Evolutionary conservation across 2,888 invertebrate species (phyloP), one percentile per base, ranked within the genome.

Genomic region (Busseola fusca): DNA sequence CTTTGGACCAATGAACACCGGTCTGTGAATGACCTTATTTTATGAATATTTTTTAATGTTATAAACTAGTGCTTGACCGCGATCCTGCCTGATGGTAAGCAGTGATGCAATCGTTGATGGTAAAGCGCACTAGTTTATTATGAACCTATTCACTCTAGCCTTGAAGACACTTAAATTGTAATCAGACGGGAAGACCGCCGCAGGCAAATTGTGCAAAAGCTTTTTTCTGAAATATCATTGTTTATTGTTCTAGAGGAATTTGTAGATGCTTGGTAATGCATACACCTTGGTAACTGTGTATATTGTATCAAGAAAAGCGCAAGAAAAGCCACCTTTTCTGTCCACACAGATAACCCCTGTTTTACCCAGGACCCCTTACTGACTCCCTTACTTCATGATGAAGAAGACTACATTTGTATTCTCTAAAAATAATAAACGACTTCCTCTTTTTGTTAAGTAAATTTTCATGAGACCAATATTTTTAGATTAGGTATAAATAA

Each of bases 1-100:
- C 84, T 86, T 84, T 82, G 30, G 27, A 67, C 74, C 73, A 75
- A 76, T 76, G 57, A 73, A 57, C 65, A 80, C 76, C 56, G 54
- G 76, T 67, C 67, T 64, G 40, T 18, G 12, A 57, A 69, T 71
- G 64, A 73, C 69, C n/a, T n/a, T n/a, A n/a, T n/a, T n/a, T n/a
- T n/a, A n/a, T n/a, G n/a, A n/a, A n/a, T n/a, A n/a, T n/a, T n/a
- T n/a, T n/a, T n/a, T n/a, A n/a, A n/a, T n/a, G n/a, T n/a, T n/a
- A n/a, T n/a, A n/a, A n/a, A n/a, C n/a, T n/a, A n/a, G n/a, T n/a
- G n/a, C n/a, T n/a, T n/a, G n/a, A n/a, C n/a, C n/a, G n/a, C n/a
- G n/a, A n/a, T n/a, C n/a, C n/a, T n/a, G n/a, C n/a, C n/a, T n/a
- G n/a, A n/a, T n/a, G n/a, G n/a, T n/a, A n/a, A n/a, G n/a, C n/a